Evolutionary conservation across 92 coral and sea anemone genomes (phyloP), one percentile per base, ranked within the genome.

Genomic region (Muricea muricata): DNA sequence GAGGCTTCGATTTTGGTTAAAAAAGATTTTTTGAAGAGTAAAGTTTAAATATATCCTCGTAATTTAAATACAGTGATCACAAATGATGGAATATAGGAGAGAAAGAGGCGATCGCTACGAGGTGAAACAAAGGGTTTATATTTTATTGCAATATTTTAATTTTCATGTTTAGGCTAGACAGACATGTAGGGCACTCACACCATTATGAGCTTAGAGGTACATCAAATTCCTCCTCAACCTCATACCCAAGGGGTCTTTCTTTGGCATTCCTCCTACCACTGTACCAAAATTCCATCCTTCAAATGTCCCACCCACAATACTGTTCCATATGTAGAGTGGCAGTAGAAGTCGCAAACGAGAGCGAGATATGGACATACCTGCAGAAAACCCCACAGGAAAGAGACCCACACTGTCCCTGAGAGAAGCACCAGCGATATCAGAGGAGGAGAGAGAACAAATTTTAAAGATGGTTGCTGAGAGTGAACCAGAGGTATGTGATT

Each of bases 381-480:
- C 14, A 3, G 65, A 75, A 29, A 47, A 26, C 65, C 58, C 71
- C 4, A 40, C 70, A 17, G 71, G 52, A 15, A 78, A 78, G 26
- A 56, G 54, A 39, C 32, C 83, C 32, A 32, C 71, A 56, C 23
- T 33, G 71, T 80, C 86, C 45, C 60, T 39, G 6, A 74, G 90
- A 33, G 66, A 81, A 39, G 91, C 88, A 0, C 79, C 97, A 46
- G 94, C 80, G 47, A 65, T 96, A 60, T 87, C 96, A 14, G 95
- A 96, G 60, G 97, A 96, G 42, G 99, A 96, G 67, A 88, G 99
- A 70, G 78, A 88, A 40, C 94, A 87, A 78, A 96, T 96, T 54
- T 78, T 96, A 28, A 94, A 96, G 84, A 96, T 96, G 99, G 99
- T 96, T 29, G 83, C 83, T 50, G 99, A 96, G 58, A 94, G 93